Evolutionary conservation across 2,797 vertebrate genomes (phyloP).

Genomic region (Pipistrellus nathusii): DNA sequence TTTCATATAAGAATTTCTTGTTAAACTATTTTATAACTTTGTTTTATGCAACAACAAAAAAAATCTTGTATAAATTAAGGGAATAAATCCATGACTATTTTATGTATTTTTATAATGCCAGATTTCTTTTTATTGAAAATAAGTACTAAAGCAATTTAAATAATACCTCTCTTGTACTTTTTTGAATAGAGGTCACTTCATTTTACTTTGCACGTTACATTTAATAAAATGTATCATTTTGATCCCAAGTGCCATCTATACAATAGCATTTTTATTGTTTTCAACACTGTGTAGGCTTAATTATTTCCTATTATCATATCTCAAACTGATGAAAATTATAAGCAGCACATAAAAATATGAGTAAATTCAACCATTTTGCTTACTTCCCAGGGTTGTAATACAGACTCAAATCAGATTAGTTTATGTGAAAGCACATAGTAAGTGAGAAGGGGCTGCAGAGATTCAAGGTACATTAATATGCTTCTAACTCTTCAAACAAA

Average conservation of each 20-base stretch:
- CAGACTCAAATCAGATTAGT: neutral
- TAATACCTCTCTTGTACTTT: slow-evolving; percentile 86
- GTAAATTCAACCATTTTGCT: neutral
- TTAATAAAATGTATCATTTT: slow-evolving; percentile 92
- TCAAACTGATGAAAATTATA: slow-evolving; percentile 24
- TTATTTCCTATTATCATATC: slow-evolving; percentile 21
- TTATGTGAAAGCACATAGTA: neutral
- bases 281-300: slow-evolving; percentile 3
- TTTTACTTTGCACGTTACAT: slow-evolving; percentile 92
- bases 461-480: neutral
- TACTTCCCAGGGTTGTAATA: neutral
- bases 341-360: slow-evolving; percentile 26
- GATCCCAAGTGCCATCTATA: slow-evolving; percentile 78
- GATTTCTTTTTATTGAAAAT: slow-evolving; percentile 88
- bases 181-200: slow-evolving; percentile 85
- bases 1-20: slow-evolving; percentile 90
- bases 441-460: neutral
- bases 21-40: slow-evolving; percentile 90
- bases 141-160: slow-evolving; percentile 87
- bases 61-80: slow-evolving; percentile 95
- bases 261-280: slow-evolving; percentile 49
- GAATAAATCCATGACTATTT: slow-evolving; percentile 94
- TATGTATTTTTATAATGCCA: slow-evolving; percentile 91
- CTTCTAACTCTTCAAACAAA: neutral
- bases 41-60: slow-evolving; percentile 90